A percentile compares a stretch with the other conserved stretches of the same genome.
Evolutionary conservation across 2,113 vertebrate genomes (phyloP).

Genomic region (Eudyptes chrysolophus): DNA sequence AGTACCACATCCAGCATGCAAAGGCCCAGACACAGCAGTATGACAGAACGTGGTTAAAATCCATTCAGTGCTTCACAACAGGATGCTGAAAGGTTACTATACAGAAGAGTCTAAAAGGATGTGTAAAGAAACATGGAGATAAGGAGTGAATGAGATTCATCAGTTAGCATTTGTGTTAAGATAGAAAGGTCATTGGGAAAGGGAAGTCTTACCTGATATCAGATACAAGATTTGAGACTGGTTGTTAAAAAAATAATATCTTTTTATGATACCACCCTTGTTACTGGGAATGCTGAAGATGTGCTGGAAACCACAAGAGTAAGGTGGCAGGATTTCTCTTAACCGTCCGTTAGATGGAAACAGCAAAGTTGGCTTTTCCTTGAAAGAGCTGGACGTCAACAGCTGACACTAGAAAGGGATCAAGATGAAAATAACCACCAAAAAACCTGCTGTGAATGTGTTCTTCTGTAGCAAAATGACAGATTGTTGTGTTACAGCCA

Average conservation of each 20-base stretch:
- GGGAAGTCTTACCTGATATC: not conserved
- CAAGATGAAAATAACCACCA: not conserved
- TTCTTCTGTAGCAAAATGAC: not conserved
- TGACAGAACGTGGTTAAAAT: not conserved
- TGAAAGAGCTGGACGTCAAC: not conserved
- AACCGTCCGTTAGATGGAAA: not conserved
- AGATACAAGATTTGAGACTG: not conserved
- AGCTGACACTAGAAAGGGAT: not conserved
- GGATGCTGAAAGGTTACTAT: not conserved
- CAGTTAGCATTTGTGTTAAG: not conserved
- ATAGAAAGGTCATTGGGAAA: not conserved
- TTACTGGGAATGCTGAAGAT: not conserved
- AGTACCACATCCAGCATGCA: not conserved
- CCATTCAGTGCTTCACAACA: not conserved
- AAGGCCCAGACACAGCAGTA: not conserved
- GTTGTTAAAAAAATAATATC: not conserved
- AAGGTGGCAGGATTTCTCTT: not conserved
- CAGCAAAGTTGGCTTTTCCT: not conserved
- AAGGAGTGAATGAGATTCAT: not conserved
- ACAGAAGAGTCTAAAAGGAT: not conserved
- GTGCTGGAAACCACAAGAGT: not conserved
- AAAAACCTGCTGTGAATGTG: not conserved
- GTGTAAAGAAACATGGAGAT: not conserved
- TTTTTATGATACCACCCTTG: not conserved
- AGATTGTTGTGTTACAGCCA: not conserved